phyloP scores from a whole-genome alignment of 1,140 invertebrate species.

The Oncopodura yosiiana region DNA sequence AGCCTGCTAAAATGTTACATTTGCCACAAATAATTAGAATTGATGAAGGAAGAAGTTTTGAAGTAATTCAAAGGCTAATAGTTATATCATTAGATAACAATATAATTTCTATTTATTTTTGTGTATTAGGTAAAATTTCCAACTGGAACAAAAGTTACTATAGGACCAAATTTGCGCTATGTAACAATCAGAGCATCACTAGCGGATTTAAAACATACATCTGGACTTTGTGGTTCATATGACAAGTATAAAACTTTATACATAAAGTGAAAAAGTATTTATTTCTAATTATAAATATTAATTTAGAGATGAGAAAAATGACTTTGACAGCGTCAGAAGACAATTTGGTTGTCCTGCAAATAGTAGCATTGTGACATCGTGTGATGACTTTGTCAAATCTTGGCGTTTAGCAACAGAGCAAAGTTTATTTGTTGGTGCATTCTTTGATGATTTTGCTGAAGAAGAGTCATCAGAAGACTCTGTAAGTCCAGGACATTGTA shows the following conservation, averaged over 20 bases:
- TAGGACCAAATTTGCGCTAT: conserved; percentile 34
- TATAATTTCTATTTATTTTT: neutral
- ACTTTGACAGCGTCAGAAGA: conserved; percentile 27
- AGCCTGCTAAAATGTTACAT: conserved; percentile 26
- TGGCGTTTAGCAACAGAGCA: conserved; percentile 31
- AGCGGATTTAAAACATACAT: conserved; percentile 31
- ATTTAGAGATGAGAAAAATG: conserved; percentile 26
- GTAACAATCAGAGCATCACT: conserved; percentile 32
- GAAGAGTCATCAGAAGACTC: conserved; percentile 19
- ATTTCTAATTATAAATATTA: no score
- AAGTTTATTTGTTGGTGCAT: conserved; percentile 33
- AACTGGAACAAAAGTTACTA: conserved; percentile 30
- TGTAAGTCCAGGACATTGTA: conserved; percentile 30
- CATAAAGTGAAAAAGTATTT: no score
- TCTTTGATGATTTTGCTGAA: conserved; percentile 18
- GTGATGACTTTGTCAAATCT: conserved; percentile 30
- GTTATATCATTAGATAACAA: neutral
- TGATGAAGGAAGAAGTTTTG: conserved; percentile 35
- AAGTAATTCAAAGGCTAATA: conserved; percentile 17
- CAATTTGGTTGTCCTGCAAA: conserved; percentile 21
- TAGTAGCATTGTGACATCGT: conserved; percentile 9
- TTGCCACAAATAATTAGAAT: conserved; percentile 34
- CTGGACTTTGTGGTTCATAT: conserved; percentile 32
- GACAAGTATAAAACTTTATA: no score
- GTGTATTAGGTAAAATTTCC: conserved; percentile 31